Base-by-base conservation (phyloP, 2,888 invertebrate species). In the Pseudococcus viburni region DNA sequence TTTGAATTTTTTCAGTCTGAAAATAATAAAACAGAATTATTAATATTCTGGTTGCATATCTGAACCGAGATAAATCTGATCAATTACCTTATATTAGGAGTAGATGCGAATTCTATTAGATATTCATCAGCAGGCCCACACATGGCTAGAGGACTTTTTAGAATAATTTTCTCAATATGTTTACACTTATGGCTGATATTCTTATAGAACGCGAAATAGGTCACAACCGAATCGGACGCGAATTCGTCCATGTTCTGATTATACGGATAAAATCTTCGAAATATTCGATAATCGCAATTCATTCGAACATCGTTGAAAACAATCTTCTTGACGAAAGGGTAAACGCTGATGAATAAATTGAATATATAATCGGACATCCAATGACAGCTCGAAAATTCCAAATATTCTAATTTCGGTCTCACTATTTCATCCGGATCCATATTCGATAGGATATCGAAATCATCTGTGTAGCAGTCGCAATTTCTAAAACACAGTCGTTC, bases 251-350 rank as follows among this genome's bases (percentile, higher is more conserved):
- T 73, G 8, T 17, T 73, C 17, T 73, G 33, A 73, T 73, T 26
- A 73, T 33, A 33, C 1, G 73, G 73, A 73, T 73, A 73, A 73
- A 73, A 73, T 33, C 73, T 73, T 33, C 73, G 73, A 33, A 73
- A 73, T 33, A 73, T 17, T 8, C 73, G 73, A 33, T 33, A 73
- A 33, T 73, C 73, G 12, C 73, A 73, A 73, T 73, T 73, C 73
- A 73, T 73, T 6, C 73, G 73, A 73, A 73, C 73, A 8, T 73
- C 73, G 8, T 73, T 17, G 17, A 73, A 73, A 73, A 73, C 73
- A 11, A 73, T 73, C 17, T 73, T 73, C 33, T 73, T 73, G 17
- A 73, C 73, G 39, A 15, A 33, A 73, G 73, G 33, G 17, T 73
- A 73, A 17, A 73, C 73, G 33, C 33, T 15, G 7, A 73, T 73